Percentiles rank a stretch among this genome's conserved stretches.
Evolutionary conservation across 2,113 vertebrate genomes (phyloP).

Genomic region (Paramisgurnus dabryanus): DNA sequence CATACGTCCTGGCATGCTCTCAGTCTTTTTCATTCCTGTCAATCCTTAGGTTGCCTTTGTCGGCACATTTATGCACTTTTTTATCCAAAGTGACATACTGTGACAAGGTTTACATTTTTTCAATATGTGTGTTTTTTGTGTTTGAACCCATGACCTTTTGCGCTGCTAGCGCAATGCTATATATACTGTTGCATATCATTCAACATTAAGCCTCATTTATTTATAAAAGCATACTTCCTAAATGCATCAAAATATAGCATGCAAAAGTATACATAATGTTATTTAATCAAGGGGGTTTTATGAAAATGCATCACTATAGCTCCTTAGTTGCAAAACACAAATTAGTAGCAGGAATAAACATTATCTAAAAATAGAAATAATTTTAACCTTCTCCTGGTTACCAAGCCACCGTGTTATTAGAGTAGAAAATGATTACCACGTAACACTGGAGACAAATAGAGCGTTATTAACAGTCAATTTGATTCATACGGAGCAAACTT

Average conservation of each 20-base stretch:
- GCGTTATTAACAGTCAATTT: neutral
- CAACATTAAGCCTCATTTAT: neutral
- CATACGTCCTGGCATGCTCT: too few relatives aligned
- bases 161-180: too few relatives aligned
- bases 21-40: too few relatives aligned
- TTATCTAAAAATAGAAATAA: neutral
- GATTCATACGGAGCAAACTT: neutral
- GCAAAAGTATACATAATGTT: neutral
- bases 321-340: neutral
- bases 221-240: neutral
- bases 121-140: too few relatives aligned
- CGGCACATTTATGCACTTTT: too few relatives aligned
- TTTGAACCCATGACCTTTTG: too few relatives aligned
- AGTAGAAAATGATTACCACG: neutral
- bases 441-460: neutral
- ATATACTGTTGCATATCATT: neutral
- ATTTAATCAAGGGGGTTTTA: neutral
- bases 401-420: neutral
- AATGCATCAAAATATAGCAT: neutral
- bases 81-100: too few relatives aligned
- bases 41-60: too few relatives aligned
- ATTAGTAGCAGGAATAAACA: neutral
- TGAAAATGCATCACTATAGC: conserved; percentile 1
- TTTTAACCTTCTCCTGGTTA: neutral
- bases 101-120: too few relatives aligned